Conservation (phyloP, 1,140 invertebrate species). For the roundworm (Caenorhabditis elegans) region WBcel235 BX284605.5:10527001-10527500, state of each 20-base stretch:
- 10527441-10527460: too few relatives aligned
- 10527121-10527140: conserved; percentile 72
- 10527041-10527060: conserved; percentile 74
- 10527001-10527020: conserved; percentile 78
- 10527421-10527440: too few relatives aligned
- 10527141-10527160: conserved; percentile 86
- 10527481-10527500: too few relatives aligned
- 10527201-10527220: conserved; percentile 79
- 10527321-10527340: too few relatives aligned
- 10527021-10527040: conserved; percentile 87
- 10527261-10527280: too few relatives aligned
- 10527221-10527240: conserved; percentile 85
- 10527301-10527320: too few relatives aligned
- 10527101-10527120: conserved; percentile 71
- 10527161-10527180: conserved; percentile 78
- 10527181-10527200: conserved; percentile 71
- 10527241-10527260: conserved; percentile 3
- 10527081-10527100: neutral
- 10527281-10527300: too few relatives aligned
- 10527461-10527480: too few relatives aligned
- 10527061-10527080: neutral
- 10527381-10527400: too few relatives aligned
- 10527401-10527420: too few relatives aligned
- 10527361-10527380: too few relatives aligned
- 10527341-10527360: too few relatives aligned